Evolutionary conservation across 2,888 invertebrate species (phyloP).

Genomic region (Pandemis cinnamomeana): DNA sequence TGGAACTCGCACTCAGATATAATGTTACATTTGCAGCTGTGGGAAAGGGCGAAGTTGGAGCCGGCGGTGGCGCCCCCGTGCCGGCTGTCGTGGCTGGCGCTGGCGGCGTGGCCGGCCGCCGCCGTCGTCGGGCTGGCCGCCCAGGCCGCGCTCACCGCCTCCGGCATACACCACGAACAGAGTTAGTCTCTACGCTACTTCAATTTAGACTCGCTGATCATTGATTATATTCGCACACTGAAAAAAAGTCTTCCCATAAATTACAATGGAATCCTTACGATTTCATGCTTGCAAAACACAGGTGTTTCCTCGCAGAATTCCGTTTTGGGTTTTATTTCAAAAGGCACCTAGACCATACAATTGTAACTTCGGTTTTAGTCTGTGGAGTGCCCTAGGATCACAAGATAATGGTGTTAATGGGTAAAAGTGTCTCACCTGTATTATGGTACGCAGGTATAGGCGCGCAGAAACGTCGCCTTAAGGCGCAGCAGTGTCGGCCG

Average conservation of each 20-base stretch:
- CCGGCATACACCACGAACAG: conserved; percentile 86
- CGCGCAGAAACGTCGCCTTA: conserved; percentile 74
- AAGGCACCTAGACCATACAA: no score
- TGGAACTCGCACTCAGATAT: background rate
- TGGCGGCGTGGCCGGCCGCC: conserved; percentile 89
- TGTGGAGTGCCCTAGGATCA: no score
- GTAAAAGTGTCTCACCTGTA: background rate
- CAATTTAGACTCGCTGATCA: no score
- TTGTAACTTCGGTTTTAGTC: no score
- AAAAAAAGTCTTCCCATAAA: no score
- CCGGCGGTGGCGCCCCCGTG: conserved; percentile 85
- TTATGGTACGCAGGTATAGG: conserved; percentile 65
- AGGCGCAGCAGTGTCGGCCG: conserved; percentile 71
- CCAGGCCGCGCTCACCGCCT: conserved; percentile 88
- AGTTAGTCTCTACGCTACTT: conserved; percentile 68
- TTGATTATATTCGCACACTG: no score
- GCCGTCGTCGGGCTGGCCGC: conserved; percentile 87
- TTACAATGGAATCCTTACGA: no score
- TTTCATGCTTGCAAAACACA: no score
- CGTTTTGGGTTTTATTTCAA: no score
- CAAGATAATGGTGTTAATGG: no score
- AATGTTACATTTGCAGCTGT: conserved; percentile 65
- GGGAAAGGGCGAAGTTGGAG: conserved; percentile 86
- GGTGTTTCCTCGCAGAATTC: no score
- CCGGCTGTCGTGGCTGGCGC: conserved; percentile 89